These are phyloP conservation scores for Nothocercus julius DNA, from an alignment of 2,113 vertebrate species.

Conservation along the genomic window DNA sequence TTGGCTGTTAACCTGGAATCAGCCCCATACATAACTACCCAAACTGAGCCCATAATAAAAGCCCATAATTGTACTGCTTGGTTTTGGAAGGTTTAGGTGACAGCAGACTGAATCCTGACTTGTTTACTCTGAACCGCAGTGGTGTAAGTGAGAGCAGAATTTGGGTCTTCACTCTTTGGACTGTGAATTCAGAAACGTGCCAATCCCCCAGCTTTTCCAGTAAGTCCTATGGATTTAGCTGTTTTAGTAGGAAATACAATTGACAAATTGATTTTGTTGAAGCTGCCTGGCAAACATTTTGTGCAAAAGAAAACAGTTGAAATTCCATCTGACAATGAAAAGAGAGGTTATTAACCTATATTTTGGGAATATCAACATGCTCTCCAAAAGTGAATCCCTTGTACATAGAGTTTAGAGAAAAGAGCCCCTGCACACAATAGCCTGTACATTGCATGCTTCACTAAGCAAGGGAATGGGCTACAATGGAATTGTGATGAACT, in stretches of 20 bases:
- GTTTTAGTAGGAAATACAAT: neutral
- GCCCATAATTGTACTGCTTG: neutral
- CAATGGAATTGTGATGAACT: neutral
- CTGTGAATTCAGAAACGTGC: neutral
- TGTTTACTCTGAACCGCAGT: neutral
- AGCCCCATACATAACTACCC: neutral
- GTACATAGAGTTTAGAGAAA: neutral
- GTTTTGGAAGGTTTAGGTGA: neutral
- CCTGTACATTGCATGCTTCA: fast-evolving
- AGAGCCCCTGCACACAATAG: neutral
- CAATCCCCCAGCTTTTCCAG: neutral
- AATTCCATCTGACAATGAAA: neutral
- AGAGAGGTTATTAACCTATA: neutral
- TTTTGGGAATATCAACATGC: neutral
- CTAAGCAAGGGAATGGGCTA: neutral
- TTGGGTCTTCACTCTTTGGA: neutral
- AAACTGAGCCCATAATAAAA: neutral
- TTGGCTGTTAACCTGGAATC: constrained; percentile 6
- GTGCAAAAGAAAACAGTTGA: neutral
- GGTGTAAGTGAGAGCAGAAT: neutral
- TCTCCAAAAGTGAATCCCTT: neutral
- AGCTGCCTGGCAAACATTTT: neutral
- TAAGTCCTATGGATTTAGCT: constrained; percentile 25
- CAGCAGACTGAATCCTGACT: neutral
- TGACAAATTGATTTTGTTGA: constrained; percentile 19